Percentiles rank a stretch among this genome's conserved stretches.
phyloP scores from a whole-genome alignment of 2,113 vertebrate genomes.

The Pterocles gutturalis region DNA sequence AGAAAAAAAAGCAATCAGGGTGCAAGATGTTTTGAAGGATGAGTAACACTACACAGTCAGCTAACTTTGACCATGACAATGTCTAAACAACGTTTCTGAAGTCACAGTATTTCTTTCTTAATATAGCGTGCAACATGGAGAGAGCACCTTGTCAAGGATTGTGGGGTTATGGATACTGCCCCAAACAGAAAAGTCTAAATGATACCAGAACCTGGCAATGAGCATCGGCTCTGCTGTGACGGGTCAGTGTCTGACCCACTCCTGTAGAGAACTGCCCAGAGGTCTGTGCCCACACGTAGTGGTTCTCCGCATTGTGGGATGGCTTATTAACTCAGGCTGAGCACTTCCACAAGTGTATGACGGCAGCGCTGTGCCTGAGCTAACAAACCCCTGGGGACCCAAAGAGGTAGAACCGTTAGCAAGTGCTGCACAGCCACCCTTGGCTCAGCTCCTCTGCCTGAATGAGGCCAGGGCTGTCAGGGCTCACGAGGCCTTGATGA shows the following conservation, averaged over 20 bases:
- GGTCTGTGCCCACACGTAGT: not conserved
- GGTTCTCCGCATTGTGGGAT: not conserved
- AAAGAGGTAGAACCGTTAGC: not conserved
- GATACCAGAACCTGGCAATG: not conserved
- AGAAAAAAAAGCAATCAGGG: not conserved
- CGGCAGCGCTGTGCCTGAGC: not conserved
- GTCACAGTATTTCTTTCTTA: not conserved
- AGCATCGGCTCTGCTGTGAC: rapidly evolving
- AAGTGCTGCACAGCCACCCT: not conserved
- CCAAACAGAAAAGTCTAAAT: not conserved
- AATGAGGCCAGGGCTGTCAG: not conserved
- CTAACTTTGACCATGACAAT: not conserved
- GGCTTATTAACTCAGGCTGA: not conserved
- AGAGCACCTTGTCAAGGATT: not conserved
- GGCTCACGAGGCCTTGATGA: not conserved
- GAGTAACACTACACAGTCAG: not conserved
- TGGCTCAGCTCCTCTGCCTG: not conserved
- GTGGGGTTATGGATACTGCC: not conserved
- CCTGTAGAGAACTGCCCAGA: not conserved
- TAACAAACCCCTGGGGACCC: not conserved
- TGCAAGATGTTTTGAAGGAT: not conserved
- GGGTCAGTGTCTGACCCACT: not conserved
- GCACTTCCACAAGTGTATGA: not conserved
- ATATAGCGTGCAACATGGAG: not conserved
- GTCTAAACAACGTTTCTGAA: not conserved